Conservation (phyloP, 2,113 vertebrate species). For the Macrotus californicus region DNA sequence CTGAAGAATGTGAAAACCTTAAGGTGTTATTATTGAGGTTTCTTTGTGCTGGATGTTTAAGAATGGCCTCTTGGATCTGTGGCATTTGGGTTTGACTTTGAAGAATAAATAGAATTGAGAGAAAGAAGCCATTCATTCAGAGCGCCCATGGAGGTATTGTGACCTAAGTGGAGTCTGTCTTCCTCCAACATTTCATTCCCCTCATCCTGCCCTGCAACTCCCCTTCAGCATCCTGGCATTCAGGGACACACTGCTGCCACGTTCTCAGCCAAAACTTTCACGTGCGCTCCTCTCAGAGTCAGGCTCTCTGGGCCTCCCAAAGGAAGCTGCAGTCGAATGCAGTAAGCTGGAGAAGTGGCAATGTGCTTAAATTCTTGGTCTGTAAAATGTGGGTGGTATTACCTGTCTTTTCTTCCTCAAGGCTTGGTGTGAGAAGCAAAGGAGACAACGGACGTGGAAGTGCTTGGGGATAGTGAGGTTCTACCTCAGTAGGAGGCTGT, state of each 20-base stretch:
- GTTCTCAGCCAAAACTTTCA: not conserved
- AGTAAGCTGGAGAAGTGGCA: not conserved
- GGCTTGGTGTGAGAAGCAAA: not conserved
- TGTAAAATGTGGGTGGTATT: not conserved
- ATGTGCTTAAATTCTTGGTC: not conserved
- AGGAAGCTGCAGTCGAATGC: not conserved
- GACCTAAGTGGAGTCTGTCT: not conserved
- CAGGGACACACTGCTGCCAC: not conserved
- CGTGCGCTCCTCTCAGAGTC: rapidly evolving
- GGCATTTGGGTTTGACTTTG: not conserved
- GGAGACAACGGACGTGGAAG: not conserved
- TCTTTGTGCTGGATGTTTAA: not conserved
- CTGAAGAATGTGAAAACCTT: not conserved
- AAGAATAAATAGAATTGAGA: not conserved
- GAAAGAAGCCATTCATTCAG: not conserved
- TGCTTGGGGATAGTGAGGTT: not conserved
- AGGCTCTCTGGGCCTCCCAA: not conserved
- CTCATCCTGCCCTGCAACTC: not conserved
- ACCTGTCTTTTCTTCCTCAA: not conserved
- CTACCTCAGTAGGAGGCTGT: not conserved
- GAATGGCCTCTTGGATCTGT: not conserved
- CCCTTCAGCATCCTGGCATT: not conserved
- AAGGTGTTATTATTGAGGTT: not conserved
- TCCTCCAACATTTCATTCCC: not conserved
- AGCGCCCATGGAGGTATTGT: not conserved